Percentiles rank a stretch among this genome's conserved stretches.
Evolutionary conservation across 2,888 invertebrate species (phyloP).

Genomic region (Gymnoscelis rufifasciata): DNA sequence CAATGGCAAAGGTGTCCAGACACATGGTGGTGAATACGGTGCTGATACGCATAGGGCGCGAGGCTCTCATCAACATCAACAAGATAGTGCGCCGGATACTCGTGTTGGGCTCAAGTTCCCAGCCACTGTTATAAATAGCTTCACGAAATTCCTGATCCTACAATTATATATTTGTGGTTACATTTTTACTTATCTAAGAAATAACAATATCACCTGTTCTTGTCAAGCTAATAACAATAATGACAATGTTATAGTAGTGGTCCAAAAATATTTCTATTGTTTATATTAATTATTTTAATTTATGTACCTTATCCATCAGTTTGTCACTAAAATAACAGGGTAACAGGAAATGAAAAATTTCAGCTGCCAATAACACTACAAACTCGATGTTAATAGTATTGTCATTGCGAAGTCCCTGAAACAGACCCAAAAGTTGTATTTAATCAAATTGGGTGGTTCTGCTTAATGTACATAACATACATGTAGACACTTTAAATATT

Average conservation of each 20-base stretch:
- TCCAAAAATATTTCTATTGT: neutral
- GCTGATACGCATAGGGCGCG: slow-evolving; percentile 45
- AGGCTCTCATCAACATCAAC: slow-evolving; percentile 55
- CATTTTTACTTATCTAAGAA: too few species aligned
- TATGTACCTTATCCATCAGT: slow-evolving; percentile 54
- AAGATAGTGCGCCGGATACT: slow-evolving; percentile 44
- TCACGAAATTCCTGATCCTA: slow-evolving; percentile 50
- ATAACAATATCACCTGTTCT: too few species aligned
- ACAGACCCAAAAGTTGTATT: slow-evolving; percentile 17
- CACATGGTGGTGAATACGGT: slow-evolving; percentile 55
- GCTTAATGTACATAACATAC: neutral
- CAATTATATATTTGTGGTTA: neutral
- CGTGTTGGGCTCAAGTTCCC: slow-evolving; percentile 47
- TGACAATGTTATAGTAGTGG: too few species aligned
- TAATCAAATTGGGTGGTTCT: neutral
- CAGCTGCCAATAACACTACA: slow-evolving; percentile 38
- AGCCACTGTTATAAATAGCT: slow-evolving; percentile 54
- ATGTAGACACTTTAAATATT: neutral
- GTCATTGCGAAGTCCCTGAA: slow-evolving; percentile 42
- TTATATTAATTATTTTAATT: too few species aligned
- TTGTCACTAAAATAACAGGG: slow-evolving; percentile 61
- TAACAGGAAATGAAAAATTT: slow-evolving; percentile 47
- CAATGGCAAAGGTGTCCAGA: slow-evolving; percentile 56
- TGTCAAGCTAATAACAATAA: too few species aligned
- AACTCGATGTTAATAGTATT: slow-evolving; percentile 48